Base-by-base conservation (phyloP, 2,797 vertebrate species). In the Coluber constrictor region DNA sequence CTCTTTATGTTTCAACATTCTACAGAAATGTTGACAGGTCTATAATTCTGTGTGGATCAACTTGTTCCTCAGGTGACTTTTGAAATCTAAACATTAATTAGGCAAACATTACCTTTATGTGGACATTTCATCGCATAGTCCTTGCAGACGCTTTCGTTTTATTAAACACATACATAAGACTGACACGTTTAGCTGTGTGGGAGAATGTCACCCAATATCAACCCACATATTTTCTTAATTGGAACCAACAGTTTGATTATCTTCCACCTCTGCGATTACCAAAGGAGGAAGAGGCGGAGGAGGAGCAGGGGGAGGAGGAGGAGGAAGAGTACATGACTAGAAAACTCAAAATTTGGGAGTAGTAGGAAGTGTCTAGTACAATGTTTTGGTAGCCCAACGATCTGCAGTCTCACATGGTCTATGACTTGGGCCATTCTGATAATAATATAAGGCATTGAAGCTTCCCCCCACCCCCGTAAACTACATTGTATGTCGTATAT, bases 71-170 rank as follows among this genome's bases (percentile, higher is more conserved):
- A 7, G 95, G 92, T 2, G 88, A 95, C 94, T 97, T 94, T 83
- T 0, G 10, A 92, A 95, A 90, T 93, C 93, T 74, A 93, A 96
- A 95, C 93, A 91, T 94, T 96, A 97, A 97, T 97, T 97, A 96
- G 88, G 90, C 94, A 95, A 90, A 95, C 90, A 94, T 96, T 96
- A 96, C 96, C 94, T 96, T 95, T 93, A 47, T 93, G 93, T 93
- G 95, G 94, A 96, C 94, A 96, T 95, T 96, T 95, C 95, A 95
- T 95, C 92, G 93, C 90, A 96, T 95, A 94, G 94, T 60, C 70
- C 89, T 93, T 95, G 92, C 32, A 83, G 59, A 91, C 95, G 95
- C 94, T 95, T 97, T 95, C 94, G 90, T 92, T 94, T 94, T 90
- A 90, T 47, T 83, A 43, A 59, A 66, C 86, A 66, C 47, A 15